Evolutionary conservation across 2,888 invertebrate genomes (phyloP).

Genomic region (Conomelus anceps): DNA sequence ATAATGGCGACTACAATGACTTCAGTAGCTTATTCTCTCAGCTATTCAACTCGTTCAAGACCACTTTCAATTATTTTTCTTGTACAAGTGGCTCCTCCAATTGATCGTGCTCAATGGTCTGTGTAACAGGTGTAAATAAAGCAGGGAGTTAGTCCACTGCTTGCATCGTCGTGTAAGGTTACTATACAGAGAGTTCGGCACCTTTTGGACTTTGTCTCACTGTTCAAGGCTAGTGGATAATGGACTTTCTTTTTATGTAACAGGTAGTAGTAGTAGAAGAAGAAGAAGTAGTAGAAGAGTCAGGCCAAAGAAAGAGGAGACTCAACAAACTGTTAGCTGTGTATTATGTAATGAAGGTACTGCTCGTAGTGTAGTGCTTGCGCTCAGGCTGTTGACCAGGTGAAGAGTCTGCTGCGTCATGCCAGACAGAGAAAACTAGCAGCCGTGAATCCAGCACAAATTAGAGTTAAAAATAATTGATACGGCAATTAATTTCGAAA

Average conservation of each 20-base stretch:
- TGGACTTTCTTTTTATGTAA: neutral
- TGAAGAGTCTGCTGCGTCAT: neutral
- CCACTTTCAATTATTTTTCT: neutral
- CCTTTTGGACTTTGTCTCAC: neutral
- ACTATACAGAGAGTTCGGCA: neutral
- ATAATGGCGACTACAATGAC: neutral
- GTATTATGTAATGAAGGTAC: neutral
- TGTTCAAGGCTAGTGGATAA: neutral
- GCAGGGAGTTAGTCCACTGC: neutral
- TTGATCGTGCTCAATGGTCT: neutral
- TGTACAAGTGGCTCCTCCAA: neutral
- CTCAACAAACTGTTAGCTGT: neutral
- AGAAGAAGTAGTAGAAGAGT: neutral
- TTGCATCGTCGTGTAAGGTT: neutral
- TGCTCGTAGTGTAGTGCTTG: neutral
- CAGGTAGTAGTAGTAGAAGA: neutral
- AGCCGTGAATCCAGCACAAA: neutral
- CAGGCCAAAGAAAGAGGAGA: neutral
- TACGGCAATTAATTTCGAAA: neutral
- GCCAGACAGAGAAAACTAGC: neutral
- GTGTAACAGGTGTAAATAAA: neutral
- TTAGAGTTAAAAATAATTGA: neutral
- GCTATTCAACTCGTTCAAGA: neutral
- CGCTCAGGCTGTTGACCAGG: neutral
- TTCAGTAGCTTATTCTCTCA: neutral